Conservation (phyloP, 2,888 invertebrate genomes). For the Phaonia tiefii region DNA sequence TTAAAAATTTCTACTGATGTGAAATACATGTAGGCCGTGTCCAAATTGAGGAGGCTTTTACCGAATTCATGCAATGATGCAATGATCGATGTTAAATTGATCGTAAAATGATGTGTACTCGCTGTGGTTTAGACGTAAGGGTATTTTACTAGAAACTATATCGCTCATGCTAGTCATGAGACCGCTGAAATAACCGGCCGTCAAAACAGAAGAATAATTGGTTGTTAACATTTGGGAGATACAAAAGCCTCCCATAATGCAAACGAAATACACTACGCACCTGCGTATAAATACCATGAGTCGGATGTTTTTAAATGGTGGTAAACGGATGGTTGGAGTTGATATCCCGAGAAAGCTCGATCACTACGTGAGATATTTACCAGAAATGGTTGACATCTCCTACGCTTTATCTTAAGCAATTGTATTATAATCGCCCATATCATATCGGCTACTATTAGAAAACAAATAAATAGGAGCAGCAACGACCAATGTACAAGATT, state of each 20-base stretch:
- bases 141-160: background rate
- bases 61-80: background rate
- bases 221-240: constrained; percentile 37
- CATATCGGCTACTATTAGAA: background rate
- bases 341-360: constrained; percentile 18
- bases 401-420: background rate
- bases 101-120: too few species aligned
- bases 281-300: background rate
- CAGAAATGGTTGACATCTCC: too few species aligned
- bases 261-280: too few species aligned
- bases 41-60: constrained; percentile 50
- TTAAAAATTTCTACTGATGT: constrained; percentile 71
- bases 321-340: constrained; percentile 6
- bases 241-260: constrained; percentile 11
- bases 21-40: constrained; percentile 69
- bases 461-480: background rate
- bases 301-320: background rate
- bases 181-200: background rate
- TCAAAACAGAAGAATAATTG: too few species aligned
- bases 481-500: constrained; percentile 22
- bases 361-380: background rate
- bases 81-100: too few species aligned
- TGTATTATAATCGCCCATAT: background rate
- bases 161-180: background rate
- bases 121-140: too few species aligned